Percentiles rank a stretch among this genome's conserved stretches.
These are phyloP conservation scores for Coptodon rendalli DNA, from an alignment of 2,113 vertebrate species.

Conservation along the genomic window DNA sequence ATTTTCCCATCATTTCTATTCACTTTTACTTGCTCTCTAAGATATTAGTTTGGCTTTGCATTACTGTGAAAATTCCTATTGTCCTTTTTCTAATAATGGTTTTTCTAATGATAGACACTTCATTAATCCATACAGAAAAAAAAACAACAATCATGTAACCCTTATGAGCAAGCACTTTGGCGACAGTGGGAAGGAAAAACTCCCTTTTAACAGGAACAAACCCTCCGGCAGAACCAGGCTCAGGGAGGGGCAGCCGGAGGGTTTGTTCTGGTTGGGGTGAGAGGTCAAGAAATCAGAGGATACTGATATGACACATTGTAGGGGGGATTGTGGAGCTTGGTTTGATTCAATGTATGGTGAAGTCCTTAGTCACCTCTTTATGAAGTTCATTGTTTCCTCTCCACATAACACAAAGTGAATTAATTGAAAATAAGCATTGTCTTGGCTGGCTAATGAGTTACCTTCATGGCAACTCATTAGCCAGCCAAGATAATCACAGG, in stretches of 20 bases:
- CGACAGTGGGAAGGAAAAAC: background rate
- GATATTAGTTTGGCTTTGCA: background rate
- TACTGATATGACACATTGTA: background rate
- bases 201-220: background rate
- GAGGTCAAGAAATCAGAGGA: background rate
- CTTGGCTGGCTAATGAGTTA: conserved; percentile 21
- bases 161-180: background rate
- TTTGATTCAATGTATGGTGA: background rate
- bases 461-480: conserved; percentile 59
- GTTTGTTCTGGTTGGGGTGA: background rate
- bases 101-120: background rate
- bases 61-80: background rate
- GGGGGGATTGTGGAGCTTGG: background rate
- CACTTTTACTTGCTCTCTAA: background rate
- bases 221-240: background rate
- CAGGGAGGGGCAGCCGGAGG: background rate
- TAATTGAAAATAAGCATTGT: conserved; percentile 49
- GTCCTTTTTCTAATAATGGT: background rate
- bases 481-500: conserved; percentile 18
- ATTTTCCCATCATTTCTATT: background rate
- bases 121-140: background rate
- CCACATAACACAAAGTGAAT: conserved; percentile 49
- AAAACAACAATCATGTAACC: background rate
- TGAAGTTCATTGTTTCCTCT: conserved; percentile 45
- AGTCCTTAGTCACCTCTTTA: conserved; percentile 47